Base-by-base conservation (phyloP, 2,797 vertebrate species). In the Lateolabrax maculatus region DNA sequence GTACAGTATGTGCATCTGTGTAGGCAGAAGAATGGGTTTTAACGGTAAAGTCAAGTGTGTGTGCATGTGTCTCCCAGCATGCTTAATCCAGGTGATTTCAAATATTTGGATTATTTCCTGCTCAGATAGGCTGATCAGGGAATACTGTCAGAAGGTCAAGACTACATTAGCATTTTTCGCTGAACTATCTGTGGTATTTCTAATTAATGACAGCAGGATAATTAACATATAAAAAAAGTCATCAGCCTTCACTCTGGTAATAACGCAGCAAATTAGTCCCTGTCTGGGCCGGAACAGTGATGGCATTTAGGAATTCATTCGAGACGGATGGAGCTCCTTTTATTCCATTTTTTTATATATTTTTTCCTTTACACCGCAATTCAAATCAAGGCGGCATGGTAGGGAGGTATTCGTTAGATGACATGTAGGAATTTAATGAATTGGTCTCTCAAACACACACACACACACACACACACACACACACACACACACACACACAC, bases 121-220 rank as follows among this genome's bases (percentile, higher is more conserved):
- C 81, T 81, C 64, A 34, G 65, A 72, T n/a, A 1, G 52, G 57
- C 83, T 41, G 78, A 82, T 71, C 39, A 25, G 92, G 89, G 84
- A 87, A 84, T 84, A 57, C 77, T 43, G 80, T 74, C 71, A 77
- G 86, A 90, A 91, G 87, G 88, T 90, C 89, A 90, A 56, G 80
- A 79, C 81, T 34, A 65, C 82, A 90, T 91, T 90, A 87, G 75
- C 87, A 90, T 86, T 87, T 91, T 53, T 63, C 77, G 49, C 48
- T 69, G 62, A 84, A 69, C 84, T 82, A 88, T 83, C 88, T 75
- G 79, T 75, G 80, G 73, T 84, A 81, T 89, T 88, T 89, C 80
- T 91, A 88, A 92, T 92, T 91, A 91, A 91, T 83, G 80, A 86
- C 85, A 87, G 87, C 76, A 64, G 85, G 83, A 85, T 88, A 85